Evolutionary conservation across 1,140 invertebrate species (phyloP).

Genomic region (Drosophila navojoa): DNA sequence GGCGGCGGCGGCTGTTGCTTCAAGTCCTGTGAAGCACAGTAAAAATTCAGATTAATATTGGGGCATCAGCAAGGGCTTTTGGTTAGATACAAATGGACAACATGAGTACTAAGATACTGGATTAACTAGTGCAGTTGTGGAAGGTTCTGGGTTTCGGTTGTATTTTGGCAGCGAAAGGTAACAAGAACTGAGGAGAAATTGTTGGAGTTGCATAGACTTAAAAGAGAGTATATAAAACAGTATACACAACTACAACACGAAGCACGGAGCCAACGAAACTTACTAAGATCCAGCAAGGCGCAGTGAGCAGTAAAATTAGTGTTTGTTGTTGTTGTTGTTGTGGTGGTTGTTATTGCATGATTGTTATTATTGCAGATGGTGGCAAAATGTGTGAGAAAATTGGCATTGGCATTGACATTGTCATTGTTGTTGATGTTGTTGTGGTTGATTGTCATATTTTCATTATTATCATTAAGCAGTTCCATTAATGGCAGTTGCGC

Average conservation of each 20-base stretch:
- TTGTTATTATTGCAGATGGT: constrained; percentile 56
- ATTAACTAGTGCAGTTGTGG: constrained; percentile 31
- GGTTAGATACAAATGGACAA: constrained; percentile 16
- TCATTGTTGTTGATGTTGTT: constrained; percentile 41
- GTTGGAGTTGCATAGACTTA: constrained; percentile 23
- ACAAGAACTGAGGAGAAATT: constrained; percentile 14
- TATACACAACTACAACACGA: constrained; percentile 64
- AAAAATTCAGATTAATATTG: constrained; percentile 4
- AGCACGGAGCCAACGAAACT: constrained; percentile 73
- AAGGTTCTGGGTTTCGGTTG: background rate
- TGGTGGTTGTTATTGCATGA: constrained; percentile 49
- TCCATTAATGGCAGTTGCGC: constrained; percentile 47
- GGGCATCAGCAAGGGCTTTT: background rate
- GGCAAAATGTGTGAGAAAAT: constrained; percentile 66
- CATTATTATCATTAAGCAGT: constrained; percentile 27
- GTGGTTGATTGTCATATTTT: constrained; percentile 45
- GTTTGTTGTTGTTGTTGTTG: constrained; percentile 60
- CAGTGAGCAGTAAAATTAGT: constrained; percentile 70
- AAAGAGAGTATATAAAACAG: constrained; percentile 25
- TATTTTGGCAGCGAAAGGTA: constrained; percentile 17
- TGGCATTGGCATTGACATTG: constrained; percentile 52
- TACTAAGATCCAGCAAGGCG: constrained; percentile 81
- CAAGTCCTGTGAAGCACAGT: constrained; percentile 54
- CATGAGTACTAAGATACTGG: constrained; percentile 37
- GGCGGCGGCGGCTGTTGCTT: constrained; percentile 29